Percentiles rank a stretch among this genome's conserved stretches.
These are phyloP conservation scores for Ashinkailepas kermadecensis DNA, from an alignment of 2,888 invertebrate species.

Conservation along the genomic window DNA sequence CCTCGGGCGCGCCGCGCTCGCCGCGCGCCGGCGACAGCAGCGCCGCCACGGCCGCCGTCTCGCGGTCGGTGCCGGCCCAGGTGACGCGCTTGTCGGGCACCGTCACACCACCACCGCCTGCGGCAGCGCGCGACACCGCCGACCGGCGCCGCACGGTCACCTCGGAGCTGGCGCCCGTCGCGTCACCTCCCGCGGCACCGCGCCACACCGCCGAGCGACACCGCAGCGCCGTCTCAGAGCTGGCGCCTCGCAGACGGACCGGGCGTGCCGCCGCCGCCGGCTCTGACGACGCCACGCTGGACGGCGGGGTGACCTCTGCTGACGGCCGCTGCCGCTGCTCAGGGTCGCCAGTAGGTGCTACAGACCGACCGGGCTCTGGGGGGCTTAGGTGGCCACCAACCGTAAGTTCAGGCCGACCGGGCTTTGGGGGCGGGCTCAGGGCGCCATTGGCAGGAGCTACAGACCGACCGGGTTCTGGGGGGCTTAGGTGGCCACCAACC, in stretches of 20 bases:
- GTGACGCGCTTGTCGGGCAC: conserved; percentile 11
- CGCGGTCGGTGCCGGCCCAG: conserved; percentile 12
- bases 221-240: not conserved
- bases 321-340: not conserved
- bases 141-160: not conserved
- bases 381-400: too few species aligned
- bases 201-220: not conserved
- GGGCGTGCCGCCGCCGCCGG: not conserved
- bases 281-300: not conserved
- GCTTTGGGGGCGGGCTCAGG: too few species aligned
- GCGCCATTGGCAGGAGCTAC: too few species aligned
- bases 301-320: not conserved
- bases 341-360: not conserved
- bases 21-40: not conserved
- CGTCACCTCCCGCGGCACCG: not conserved
- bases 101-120: too few species aligned
- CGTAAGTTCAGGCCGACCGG: too few species aligned
- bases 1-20: not conserved
- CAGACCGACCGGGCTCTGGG: not conserved
- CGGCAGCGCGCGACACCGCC: too few species aligned
- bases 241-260: not conserved
- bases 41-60: conserved; percentile 5
- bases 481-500: too few species aligned
- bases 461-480: too few species aligned
- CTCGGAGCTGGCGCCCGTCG: not conserved